phyloP scores from a whole-genome alignment of 1,140 invertebrate species.

The Drosophila triauraria region DNA sequence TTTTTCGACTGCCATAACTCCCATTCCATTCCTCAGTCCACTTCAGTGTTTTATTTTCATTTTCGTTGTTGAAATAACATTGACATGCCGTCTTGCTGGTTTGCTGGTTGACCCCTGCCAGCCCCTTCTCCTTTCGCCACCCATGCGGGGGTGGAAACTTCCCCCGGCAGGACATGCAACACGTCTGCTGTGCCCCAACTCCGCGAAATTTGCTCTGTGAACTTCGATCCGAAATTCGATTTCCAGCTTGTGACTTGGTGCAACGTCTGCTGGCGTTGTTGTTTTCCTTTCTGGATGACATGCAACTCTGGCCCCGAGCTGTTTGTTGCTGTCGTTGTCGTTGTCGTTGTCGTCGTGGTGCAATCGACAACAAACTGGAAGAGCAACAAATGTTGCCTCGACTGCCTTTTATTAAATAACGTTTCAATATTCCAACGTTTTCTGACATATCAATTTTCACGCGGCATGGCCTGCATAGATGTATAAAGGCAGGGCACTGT shows the following conservation, averaged over 20 bases:
- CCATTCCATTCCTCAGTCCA: conserved; percentile 19
- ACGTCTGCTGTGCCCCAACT: conserved; percentile 39
- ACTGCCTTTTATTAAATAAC: conserved; percentile 75
- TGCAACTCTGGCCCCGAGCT: conserved; percentile 74
- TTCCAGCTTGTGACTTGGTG: conserved; percentile 73
- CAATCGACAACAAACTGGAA: conserved; percentile 58
- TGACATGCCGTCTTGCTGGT: conserved; percentile 76
- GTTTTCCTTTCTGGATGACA: conserved; percentile 61
- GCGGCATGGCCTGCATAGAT: conserved; percentile 44
- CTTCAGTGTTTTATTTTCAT: conserved; percentile 60
- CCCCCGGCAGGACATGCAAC: conserved; percentile 58
- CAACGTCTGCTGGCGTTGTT: conserved; percentile 58
- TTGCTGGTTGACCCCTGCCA: conserved; percentile 47
- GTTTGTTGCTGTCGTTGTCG: conserved; percentile 53
- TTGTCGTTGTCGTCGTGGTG: conserved; percentile 54
- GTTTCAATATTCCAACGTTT: conserved; percentile 81
- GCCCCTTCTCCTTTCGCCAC: conserved; percentile 7
- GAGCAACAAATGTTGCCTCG: conserved; percentile 54
- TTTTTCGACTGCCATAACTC: conserved; percentile 74
- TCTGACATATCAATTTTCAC: conserved; percentile 82
- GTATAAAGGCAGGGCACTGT: conserved; percentile 30
- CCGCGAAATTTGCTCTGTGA: conserved; percentile 20
- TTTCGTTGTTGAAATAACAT: conserved; percentile 78
- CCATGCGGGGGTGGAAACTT: conserved; percentile 16
- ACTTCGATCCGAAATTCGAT: conserved; percentile 75